Base-by-base conservation (phyloP, 2,888 invertebrate genomes). In the Drosophila setosimentum region DNA sequence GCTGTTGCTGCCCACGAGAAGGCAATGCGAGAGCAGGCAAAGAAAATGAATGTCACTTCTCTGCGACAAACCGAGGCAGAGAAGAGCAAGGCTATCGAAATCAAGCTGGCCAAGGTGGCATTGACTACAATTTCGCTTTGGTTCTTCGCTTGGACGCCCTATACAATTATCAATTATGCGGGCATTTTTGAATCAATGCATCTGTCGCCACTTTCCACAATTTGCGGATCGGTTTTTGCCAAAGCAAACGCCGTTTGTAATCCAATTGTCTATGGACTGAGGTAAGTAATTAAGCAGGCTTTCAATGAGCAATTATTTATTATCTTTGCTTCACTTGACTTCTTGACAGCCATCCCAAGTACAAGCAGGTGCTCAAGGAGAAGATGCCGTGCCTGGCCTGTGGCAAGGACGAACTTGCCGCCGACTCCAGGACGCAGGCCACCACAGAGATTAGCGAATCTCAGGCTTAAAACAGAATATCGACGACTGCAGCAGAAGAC, bases 101-200 rank as follows among this genome's bases (percentile, higher is more conserved):
- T 94, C 35, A 94, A 95, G 87, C 82, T 95, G 72, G 95, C 95
- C 65, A 95, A 95, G 90, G 94, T 94, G 40, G 95, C 96, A 10
- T 89, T 95, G 79, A 94, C 94, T 70, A 95, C 95, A 68, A 95
- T 96, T 73, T 93, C 94, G 0, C 90, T 95, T 57, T 96, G 95
- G 95, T 94, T 95, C 83, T 92, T 95, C 81, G 95, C 96, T 21
- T 96, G 96, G 96, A 94, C 95, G 13, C 95, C 95, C 2, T 95
- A 95, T 80, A 93, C 95, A 92, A 86, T 94, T 51, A 94, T 95
- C 66, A 94, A 94, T 73, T 94, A 93, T 78, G 91, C 94, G 59
- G 94, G 94, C 54, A 93, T 94, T 76, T 94, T 94, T 76, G 92
- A 93, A 73, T 92, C 93, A 30, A 90, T 93, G 77, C 91, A 91